phyloP scores from a whole-genome alignment of 1,140 invertebrate species.

The Bursaphelenchus mucronatus region DNA sequence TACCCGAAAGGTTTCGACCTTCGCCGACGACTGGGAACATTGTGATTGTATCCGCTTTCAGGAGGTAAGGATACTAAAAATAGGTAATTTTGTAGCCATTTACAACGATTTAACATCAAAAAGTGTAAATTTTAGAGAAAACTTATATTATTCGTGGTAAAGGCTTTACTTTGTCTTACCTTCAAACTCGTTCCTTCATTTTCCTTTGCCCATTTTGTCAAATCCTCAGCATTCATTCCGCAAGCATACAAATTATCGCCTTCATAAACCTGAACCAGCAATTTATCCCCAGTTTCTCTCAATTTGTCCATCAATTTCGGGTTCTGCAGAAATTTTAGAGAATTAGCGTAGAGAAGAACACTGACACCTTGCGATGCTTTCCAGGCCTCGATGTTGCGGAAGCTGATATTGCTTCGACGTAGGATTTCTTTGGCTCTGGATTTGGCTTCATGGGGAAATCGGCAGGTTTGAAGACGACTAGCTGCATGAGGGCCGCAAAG shows the following conservation, averaged over 20 bases:
- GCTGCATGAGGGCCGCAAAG: constrained; percentile 28
- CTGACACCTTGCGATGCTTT: constrained; percentile 34
- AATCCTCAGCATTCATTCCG: constrained; percentile 26
- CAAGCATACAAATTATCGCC: constrained; percentile 38
- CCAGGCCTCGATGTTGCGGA: constrained; percentile 33
- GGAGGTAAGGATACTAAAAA: constrained; percentile 1
- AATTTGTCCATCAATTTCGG: constrained; percentile 34
- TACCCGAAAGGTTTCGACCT: constrained; percentile 16
- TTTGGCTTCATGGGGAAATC: constrained; percentile 31
- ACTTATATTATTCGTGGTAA: too few species aligned
- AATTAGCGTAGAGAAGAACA: constrained; percentile 35
- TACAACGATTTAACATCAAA: too few species aligned
- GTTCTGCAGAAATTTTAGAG: constrained; percentile 37
- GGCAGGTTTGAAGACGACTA: neutral
- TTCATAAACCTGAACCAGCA: constrained; percentile 39
- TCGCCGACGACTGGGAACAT: constrained; percentile 7
- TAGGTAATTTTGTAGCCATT: neutral
- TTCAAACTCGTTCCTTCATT: constrained; percentile 43
- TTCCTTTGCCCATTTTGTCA: constrained; percentile 38
- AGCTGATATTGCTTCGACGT: constrained; percentile 12
- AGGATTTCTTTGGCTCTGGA: constrained; percentile 33
- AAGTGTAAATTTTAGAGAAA: too few species aligned
- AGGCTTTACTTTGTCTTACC: too few species aligned
- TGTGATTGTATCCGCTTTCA: constrained; percentile 17
- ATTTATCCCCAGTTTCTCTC: constrained; percentile 32